Base-by-base conservation (phyloP, 2,797 vertebrate species). In the Naso thynnoides region DNA sequence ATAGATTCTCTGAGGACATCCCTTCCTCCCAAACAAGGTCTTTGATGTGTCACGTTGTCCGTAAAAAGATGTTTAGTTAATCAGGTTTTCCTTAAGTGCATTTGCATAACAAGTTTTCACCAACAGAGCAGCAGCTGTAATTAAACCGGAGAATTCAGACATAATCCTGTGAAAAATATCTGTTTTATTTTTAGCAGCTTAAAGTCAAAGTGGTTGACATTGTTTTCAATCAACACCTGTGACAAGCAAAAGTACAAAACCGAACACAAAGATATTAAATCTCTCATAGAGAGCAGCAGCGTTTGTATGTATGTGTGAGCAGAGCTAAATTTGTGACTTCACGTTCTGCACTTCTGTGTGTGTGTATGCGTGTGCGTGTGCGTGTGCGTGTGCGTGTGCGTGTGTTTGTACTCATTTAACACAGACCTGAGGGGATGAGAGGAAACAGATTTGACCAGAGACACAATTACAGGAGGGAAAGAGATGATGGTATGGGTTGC, bases 361-460 rank as follows among this genome's bases (percentile, higher is more conserved):
- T 42, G 31, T 19, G 49, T 61, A 8, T 47, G 63, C 65, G 49
- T 38, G 45, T 44, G 1, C 70, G 57, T 63, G 33, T 41, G 38
- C 76, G 74, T 89, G 33, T 65, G 53, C 58, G 50, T 52, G 29
- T 38, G 41, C 36, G 31, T 41, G 57, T 38, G 47, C 60, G 77
- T 76, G 73, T 79, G 63, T 79, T 75, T 89, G 72, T 78, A 74
- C 55, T 70, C 68, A 76, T 85, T 84, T 73, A 78, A 63, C 49
- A 49, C 70, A 69, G 73, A 86, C 70, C 71, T 70, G 31, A 64
- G 68, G 82, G 70, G 83, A 89, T 1, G 27, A 83, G 70, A 83
- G 83, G 89, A 87, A 92, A 86, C 79, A 18, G 64, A 87, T 85
- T 84, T 88, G 77, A 90, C 87, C 88, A 89, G 88, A 88, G 81